A percentile compares a stretch with the other conserved stretches of the same genome.
Conservation (phyloP, 2,113 vertebrate genomes). For the Bubo bubo region DNA sequence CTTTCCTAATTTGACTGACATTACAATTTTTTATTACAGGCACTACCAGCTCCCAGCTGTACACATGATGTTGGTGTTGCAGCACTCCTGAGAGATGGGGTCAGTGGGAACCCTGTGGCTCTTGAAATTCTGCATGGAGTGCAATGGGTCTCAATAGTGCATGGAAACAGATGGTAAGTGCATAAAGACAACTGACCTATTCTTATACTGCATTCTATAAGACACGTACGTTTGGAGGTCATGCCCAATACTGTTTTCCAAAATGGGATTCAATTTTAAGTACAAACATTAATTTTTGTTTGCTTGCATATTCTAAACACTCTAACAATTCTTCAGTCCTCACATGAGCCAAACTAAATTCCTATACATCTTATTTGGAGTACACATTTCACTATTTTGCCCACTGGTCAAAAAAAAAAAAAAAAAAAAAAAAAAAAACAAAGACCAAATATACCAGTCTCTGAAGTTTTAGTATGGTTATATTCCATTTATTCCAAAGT, state of each 20-base stretch:
- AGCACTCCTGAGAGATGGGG: not conserved
- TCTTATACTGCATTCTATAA: not conserved
- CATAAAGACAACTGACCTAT: not conserved
- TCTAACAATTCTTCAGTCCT: not conserved
- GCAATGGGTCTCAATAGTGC: not conserved
- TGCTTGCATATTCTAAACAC: not conserved
- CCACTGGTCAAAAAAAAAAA: no score
- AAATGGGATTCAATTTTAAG: not conserved
- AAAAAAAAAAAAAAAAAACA: no score
- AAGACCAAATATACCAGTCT: not conserved
- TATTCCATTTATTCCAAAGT: not conserved
- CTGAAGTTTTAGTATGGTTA: not conserved
- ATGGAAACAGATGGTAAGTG: not conserved
- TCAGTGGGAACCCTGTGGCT: not conserved
- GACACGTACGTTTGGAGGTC: not conserved
- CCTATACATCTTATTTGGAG: not conserved
- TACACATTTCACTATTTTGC: not conserved
- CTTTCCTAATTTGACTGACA: not conserved
- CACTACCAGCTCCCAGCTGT: not conserved
- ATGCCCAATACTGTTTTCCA: not conserved
- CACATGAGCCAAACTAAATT: not conserved
- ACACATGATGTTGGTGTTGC: not conserved
- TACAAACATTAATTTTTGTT: not conserved
- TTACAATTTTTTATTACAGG: not conserved
- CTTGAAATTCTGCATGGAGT: not conserved